Conservation (phyloP, 2,797 vertebrate species). For the Chiloscyllium punctatum region DNA sequence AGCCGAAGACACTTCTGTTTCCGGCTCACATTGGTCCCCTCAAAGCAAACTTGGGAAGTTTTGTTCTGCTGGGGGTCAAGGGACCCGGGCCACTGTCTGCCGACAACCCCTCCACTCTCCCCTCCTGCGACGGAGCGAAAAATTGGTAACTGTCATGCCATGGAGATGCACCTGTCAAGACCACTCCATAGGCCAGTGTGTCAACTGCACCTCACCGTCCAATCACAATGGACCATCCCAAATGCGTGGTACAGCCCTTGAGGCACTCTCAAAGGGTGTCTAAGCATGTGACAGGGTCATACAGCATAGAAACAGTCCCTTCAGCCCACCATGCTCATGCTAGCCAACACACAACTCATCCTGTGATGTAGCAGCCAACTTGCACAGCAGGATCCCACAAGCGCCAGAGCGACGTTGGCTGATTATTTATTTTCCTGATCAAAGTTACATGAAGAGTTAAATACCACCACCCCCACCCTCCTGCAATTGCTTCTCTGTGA, state of each 20-base stretch:
- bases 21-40: too few relatives aligned
- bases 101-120: too few relatives aligned
- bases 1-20: too few relatives aligned
- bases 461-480: neutral
- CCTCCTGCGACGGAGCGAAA: too few relatives aligned
- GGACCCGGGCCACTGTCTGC: neutral
- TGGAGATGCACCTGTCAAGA: rapidly evolving
- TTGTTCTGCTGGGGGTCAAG: neutral
- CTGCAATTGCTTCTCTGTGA: neutral
- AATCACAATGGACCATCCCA: neutral
- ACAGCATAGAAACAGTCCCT: too few relatives aligned
- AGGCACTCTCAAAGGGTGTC: neutral
- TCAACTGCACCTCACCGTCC: neutral
- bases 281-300: too few relatives aligned
- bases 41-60: neutral
- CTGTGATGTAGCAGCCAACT: neutral
- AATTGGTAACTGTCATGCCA: too few relatives aligned
- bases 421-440: neutral
- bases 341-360: too few relatives aligned
- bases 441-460: neutral
- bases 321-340: too few relatives aligned
- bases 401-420: neutral
- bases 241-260: neutral
- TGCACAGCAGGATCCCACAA: neutral
- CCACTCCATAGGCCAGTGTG: too few relatives aligned